Evolutionary conservation across 2,113 vertebrate genomes (phyloP).

Genomic region (Crotalus helleri): DNA sequence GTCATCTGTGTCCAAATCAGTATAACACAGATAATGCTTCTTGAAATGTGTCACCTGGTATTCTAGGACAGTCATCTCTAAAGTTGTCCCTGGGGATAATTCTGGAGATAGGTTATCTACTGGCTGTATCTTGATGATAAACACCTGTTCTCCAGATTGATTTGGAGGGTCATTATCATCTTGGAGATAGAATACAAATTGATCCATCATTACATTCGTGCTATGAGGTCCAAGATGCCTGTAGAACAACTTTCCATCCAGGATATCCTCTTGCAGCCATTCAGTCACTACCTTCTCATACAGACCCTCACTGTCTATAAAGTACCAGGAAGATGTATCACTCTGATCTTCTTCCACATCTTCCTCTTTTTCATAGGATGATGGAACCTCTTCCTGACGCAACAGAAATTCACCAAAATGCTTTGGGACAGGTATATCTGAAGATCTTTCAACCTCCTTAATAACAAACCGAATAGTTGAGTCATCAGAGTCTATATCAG

Average conservation of each 20-base stretch:
- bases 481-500: constrained; percentile 79
- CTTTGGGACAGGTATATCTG: constrained; percentile 20
- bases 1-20: constrained; percentile 62
- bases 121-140: constrained; percentile 56
- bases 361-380: background rate
- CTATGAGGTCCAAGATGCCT: constrained; percentile 71
- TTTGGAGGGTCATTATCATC: constrained; percentile 80
- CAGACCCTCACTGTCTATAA: constrained; percentile 68
- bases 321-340: constrained; percentile 60
- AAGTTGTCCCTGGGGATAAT: constrained; percentile 56
- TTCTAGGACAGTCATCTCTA: constrained; percentile 64
- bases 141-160: constrained; percentile 64
- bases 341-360: constrained; percentile 37
- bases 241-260: constrained; percentile 78
- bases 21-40: constrained; percentile 60
- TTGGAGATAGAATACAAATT: constrained; percentile 74
- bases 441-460: constrained; percentile 11
- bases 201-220: constrained; percentile 59
- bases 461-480: constrained; percentile 73
- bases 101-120: constrained; percentile 58
- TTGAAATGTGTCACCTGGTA: constrained; percentile 65
- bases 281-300: constrained; percentile 80
- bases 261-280: constrained; percentile 80
- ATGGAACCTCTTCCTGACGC: constrained; percentile 66
- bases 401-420: constrained; percentile 70